Conservation (phyloP, 2,797 vertebrate genomes). For the Chaetophractus vellerosus region DNA sequence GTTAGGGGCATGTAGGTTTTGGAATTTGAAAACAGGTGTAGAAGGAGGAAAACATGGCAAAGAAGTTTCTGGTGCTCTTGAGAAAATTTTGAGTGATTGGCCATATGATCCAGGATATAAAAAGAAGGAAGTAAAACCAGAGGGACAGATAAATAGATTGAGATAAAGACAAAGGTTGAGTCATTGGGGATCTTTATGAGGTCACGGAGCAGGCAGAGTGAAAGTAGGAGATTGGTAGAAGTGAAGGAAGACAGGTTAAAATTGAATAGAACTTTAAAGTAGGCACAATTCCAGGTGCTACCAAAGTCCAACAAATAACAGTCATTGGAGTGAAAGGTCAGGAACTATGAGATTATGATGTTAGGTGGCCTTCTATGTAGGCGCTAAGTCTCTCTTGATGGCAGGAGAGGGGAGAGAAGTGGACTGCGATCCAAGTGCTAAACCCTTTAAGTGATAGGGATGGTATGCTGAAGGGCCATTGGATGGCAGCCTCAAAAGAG, state of each 20-base stretch:
- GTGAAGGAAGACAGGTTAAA: not conserved
- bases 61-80: not conserved
- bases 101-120: not conserved
- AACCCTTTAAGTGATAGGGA: not conserved
- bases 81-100: not conserved
- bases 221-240: not conserved
- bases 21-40: not conserved
- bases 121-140: not conserved
- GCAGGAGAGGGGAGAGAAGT: not conserved
- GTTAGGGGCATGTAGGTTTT: not conserved
- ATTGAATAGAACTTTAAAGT: not conserved
- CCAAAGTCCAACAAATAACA: not conserved
- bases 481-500: not conserved
- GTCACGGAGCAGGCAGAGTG: not conserved
- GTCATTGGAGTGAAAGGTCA: not conserved
- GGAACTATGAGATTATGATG: not conserved
- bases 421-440: not conserved
- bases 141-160: not conserved
- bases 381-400: not conserved
- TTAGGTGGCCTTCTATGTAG: not conserved
- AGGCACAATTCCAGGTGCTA: not conserved
- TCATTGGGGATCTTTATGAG: not conserved
- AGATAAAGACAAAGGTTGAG: not conserved
- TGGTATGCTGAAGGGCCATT: not conserved
- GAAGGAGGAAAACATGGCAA: not conserved